phyloP scores from a whole-genome alignment of 2,888 invertebrate species.

The Hypena proboscidalis region DNA sequence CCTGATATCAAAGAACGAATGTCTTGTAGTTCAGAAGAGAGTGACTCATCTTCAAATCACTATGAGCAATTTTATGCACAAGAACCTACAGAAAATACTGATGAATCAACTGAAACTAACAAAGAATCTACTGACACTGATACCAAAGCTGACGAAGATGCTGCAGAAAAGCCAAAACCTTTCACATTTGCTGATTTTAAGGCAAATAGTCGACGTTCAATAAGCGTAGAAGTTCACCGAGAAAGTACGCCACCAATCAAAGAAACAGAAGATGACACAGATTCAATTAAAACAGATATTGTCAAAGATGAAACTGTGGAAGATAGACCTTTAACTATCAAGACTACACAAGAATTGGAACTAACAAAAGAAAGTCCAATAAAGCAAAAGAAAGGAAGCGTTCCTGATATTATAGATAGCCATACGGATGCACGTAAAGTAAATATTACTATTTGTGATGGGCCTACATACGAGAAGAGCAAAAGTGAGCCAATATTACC shows the following conservation, averaged over 20 bases:
- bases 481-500: conserved; percentile 82
- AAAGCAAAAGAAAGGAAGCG: conserved; percentile 63
- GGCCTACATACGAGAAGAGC: conserved; percentile 58
- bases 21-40: conserved; percentile 71
- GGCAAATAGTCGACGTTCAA: conserved; percentile 58
- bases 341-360: conserved; percentile 30
- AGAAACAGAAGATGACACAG: conserved; percentile 21
- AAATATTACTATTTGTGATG: conserved; percentile 74
- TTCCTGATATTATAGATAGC: conserved; percentile 59
- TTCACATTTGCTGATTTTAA: conserved; percentile 86
- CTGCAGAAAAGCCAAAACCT: conserved; percentile 66
- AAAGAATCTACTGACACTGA: conserved; percentile 27
- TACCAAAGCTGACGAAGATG: conserved; percentile 25
- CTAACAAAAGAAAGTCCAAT: conserved; percentile 26
- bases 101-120: conserved; percentile 36
- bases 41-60: conserved; percentile 72
- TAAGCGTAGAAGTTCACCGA: conserved; percentile 45
- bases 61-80: conserved; percentile 70
- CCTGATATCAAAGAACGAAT: conserved; percentile 64
- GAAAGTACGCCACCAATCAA: conserved; percentile 34
- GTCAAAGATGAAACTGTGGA: conserved; percentile 22
- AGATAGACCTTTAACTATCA: conserved; percentile 18
- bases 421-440: conserved; percentile 66
- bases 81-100: conserved; percentile 38
- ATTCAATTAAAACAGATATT: conserved; percentile 26